These are phyloP conservation scores for Drepana falcataria DNA, from an alignment of 2,888 invertebrate species.

Conservation along the genomic window DNA sequence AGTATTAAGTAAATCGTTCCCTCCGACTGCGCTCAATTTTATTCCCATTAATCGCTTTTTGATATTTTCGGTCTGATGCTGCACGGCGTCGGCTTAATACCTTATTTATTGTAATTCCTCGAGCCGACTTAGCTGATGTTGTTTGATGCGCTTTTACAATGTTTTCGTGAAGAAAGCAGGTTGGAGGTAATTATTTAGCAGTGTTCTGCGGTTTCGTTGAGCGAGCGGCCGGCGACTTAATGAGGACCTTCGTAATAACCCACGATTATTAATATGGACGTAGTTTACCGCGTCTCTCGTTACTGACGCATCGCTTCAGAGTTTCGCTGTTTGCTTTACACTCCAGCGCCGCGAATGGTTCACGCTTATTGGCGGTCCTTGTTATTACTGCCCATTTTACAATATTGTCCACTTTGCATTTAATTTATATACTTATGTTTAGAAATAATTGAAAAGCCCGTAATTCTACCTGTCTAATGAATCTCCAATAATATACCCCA, in stretches of 20 bases:
- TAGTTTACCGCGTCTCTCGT: slow-evolving; percentile 57
- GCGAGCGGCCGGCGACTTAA: slow-evolving; percentile 61
- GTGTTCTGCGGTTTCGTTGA: slow-evolving; percentile 71
- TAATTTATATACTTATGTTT: slow-evolving; percentile 18
- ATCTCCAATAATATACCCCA: slow-evolving; percentile 25
- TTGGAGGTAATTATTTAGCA: slow-evolving; percentile 71
- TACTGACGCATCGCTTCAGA: slow-evolving; percentile 32
- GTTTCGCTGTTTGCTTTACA: slow-evolving; percentile 38
- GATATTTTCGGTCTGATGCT: slow-evolving; percentile 57
- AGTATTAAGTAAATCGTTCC: slow-evolving; percentile 72
- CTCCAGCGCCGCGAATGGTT: slow-evolving; percentile 10
- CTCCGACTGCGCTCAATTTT: slow-evolving; percentile 63
- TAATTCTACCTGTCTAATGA: slow-evolving; percentile 24
- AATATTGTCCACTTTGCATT: slow-evolving; percentile 19
- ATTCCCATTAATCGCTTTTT: slow-evolving; percentile 70
- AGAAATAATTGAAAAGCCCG: slow-evolving; percentile 16
- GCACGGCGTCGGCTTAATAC: slow-evolving; percentile 63
- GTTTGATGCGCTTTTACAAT: slow-evolving; percentile 63
- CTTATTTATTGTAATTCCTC: slow-evolving; percentile 69
- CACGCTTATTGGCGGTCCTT: slow-evolving; percentile 20
- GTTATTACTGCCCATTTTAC: slow-evolving; percentile 15
- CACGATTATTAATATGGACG: slow-evolving; percentile 69
- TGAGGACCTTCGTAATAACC: slow-evolving; percentile 69
- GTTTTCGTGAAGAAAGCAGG: slow-evolving; percentile 72
- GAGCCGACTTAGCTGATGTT: slow-evolving; percentile 62